Evolutionary conservation across 2,113 vertebrate species (phyloP), one percentile per base, ranked within the genome.

Genomic region (Odobenus rosmarus): DNA sequence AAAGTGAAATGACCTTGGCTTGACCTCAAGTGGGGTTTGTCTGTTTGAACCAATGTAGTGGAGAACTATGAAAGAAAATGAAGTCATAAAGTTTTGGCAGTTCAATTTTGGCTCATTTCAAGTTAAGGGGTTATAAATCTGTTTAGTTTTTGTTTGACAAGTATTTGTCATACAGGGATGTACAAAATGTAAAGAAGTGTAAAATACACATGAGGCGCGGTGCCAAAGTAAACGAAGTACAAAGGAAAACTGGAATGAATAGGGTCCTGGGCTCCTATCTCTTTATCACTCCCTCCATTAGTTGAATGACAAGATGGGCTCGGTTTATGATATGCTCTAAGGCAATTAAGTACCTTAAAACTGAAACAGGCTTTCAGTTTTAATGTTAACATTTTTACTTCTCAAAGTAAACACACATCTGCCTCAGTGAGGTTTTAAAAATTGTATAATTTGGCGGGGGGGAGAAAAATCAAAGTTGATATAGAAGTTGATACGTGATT

Each of bases 1-100:
- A 99, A 99, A 99, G 98, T 98, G 98, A 98, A 98, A 98, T 98
- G 99, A 98, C 99, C 99, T 98, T 98, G 97, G 97, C 97, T 98
- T 99, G 99, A 99, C 99, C 99, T 96, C 98, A 80, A 98, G 98
- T 91, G 93, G 98, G 98, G 98, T 98, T 98, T 95, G 95, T 98
- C 99, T 98, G 98, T 98, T 99, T 98, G 98, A 98, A 98, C 98
- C 98, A 97, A 98, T 96, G 74, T 89, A 97, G 98, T 98, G 98
- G 98, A 99, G 98, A 99, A 98, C 96, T 98, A 98, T 98, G 98
- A 98, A 98, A 98, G 98, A 98, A 98, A 99, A 99, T 98, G 98
- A 99, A 99, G 98, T 98, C 98, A 99, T 98, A 98, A 98, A 98
- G 98, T 98, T 98, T 98, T 98, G 98, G 98, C 98, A 98, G 98